Percentiles rank a stretch among this genome's conserved stretches.
phyloP scores from a whole-genome alignment of 2,797 vertebrate genomes.

The Tachyglossus aculeatus region DNA sequence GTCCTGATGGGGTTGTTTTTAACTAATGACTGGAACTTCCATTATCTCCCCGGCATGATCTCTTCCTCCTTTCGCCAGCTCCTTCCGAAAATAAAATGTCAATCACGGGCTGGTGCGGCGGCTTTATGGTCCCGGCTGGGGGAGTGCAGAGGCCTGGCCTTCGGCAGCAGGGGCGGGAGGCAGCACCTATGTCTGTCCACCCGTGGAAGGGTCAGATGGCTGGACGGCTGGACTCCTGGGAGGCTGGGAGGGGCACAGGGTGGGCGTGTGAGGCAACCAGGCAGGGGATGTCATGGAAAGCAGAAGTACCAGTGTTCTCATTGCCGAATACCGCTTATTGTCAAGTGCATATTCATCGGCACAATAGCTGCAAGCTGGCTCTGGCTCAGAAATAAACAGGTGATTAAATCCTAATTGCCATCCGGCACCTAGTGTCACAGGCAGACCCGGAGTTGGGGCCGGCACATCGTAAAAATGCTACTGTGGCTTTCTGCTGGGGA shows the following conservation, averaged over 20 bases:
- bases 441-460: neutral
- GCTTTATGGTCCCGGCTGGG: neutral
- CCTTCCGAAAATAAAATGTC: constrained; percentile 47
- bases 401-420: neutral
- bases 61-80: constrained; percentile 39
- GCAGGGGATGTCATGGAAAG: neutral
- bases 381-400: neutral
- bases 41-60: constrained; percentile 30
- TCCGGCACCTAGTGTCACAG: neutral
- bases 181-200: too few species aligned
- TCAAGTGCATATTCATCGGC: neutral
- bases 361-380: constrained; percentile 7
- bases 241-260: neutral
- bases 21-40: constrained; percentile 33
- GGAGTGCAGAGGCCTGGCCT: neutral
- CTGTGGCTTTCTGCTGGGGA: neutral
- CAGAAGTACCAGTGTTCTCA: fast-evolving
- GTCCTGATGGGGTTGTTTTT: constrained; percentile 32
- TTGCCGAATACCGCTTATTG: neutral
- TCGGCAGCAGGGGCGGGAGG: neutral
- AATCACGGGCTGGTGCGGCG: neutral
- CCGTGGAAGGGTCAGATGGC: neutral
- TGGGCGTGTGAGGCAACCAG: neutral
- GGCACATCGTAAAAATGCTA: constrained; percentile 13
- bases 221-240: too few species aligned